These are phyloP conservation scores for Leptinotarsa haldemani DNA, from an alignment of 2,888 invertebrate genomes.

Conservation along the genomic window DNA sequence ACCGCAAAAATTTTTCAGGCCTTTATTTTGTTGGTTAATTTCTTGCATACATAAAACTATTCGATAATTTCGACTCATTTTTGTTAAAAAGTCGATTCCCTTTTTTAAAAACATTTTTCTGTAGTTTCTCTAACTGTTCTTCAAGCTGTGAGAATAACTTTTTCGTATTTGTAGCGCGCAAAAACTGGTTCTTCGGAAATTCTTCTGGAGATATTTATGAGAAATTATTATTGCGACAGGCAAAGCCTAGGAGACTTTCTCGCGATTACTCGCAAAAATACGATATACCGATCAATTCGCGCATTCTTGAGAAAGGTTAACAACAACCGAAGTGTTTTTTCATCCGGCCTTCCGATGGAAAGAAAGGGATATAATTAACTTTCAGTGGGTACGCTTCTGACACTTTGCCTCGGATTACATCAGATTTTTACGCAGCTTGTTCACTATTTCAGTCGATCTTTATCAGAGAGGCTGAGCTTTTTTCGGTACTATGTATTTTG, in stretches of 20 bases:
- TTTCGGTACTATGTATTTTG: too few relatives aligned
- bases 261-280: slow-evolving; percentile 9
- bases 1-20: too few relatives aligned
- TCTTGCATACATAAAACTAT: too few relatives aligned
- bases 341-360: not conserved
- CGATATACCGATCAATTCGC: not conserved
- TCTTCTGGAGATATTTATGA: slow-evolving; percentile 15
- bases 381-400: slow-evolving; percentile 11
- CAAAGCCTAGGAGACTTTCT: not conserved
- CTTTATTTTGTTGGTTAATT: too few relatives aligned
- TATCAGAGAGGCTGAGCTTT: not conserved
- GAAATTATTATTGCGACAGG: not conserved
- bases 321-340: not conserved
- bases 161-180: slow-evolving; percentile 2
- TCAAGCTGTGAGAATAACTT: not conserved
- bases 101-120: too few relatives aligned
- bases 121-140: not conserved
- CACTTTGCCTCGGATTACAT: slow-evolving; percentile 3
- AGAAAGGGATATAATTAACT: slow-evolving; percentile 16
- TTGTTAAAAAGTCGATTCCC: too few relatives aligned
- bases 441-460: not conserved
- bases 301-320: not conserved
- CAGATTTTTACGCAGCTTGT: not conserved
- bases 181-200: slow-evolving; percentile 12
- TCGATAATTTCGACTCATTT: too few relatives aligned